Conservation (phyloP, 2,113 vertebrate genomes). For the Psephotus haematonotus region DNA sequence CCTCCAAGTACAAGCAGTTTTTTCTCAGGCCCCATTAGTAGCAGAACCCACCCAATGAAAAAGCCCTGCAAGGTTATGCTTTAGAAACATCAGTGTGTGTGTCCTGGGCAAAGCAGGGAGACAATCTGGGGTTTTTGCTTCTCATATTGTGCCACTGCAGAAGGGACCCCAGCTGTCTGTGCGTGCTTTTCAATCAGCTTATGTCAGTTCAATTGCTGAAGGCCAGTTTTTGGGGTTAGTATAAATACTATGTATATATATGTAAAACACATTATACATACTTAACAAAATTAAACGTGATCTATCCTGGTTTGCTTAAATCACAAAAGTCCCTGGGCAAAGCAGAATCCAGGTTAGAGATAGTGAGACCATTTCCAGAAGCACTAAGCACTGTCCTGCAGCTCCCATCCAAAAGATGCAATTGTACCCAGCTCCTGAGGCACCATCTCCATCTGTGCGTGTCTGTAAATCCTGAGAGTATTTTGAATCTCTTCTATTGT, state of each 20-base stretch:
- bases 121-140: background rate
- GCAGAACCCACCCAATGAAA: background rate
- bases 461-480: background rate
- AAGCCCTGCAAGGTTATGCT: background rate
- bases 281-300: background rate
- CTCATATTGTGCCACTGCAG: background rate
- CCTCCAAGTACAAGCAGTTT: background rate
- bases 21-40: background rate
- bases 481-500: background rate
- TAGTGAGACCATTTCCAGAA: background rate
- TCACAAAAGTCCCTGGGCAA: background rate
- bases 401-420: background rate
- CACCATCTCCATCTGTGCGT: accelerated
- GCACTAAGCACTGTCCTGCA: background rate
- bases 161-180: background rate
- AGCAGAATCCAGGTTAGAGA: background rate
- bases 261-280: background rate
- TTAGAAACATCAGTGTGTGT: background rate
- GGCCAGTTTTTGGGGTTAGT: background rate
- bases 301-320: background rate
- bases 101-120: background rate
- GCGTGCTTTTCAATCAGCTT: background rate
- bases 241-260: background rate
- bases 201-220: background rate
- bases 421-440: background rate